Evolutionary conservation across 2,888 invertebrate species (phyloP), one percentile per base, ranked within the genome.

Genomic region (Smittia aterrima): DNA sequence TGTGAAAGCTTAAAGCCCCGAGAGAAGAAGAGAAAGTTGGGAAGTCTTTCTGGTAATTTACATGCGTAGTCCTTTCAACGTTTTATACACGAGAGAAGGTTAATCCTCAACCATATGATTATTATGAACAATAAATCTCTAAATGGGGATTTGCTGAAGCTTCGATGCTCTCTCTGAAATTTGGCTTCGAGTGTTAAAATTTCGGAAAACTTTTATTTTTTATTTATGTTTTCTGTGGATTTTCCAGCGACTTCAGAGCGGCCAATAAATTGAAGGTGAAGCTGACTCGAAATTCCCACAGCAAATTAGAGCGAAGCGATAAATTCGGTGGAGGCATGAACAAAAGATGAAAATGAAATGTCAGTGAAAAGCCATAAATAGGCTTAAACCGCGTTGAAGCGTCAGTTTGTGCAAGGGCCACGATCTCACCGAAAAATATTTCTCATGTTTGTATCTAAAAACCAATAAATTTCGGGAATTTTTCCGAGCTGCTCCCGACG

Each of bases 111-210:
- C 47, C 58, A 58, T 58, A 64, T 73, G 73, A 73, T 73, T 32
- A 32, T 32, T 73, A 73, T 58, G 73, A 66, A 73, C 64, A 73
- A 73, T 73, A 73, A 62, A 73, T 73, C 73, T 73, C 27, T 32
- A 73, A 25, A 6, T 1, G 25, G 13, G 58, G 58, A 58, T 58
- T 58, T 18, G 9, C 20, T 47, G 3, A 13, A 13, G 47, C 16
- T 58, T 11, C 18, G 32, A 6, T 32, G 11, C 38, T 47, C n/a
- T 2, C 53, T 47, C 4, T 47, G n/a, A 47, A 18, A 47, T 16
- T 47, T 47, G 32, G 32, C n/a, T 32, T 32, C 32, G 32, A 32
- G 32, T 6, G 32, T 32, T 32, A 32, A 32, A 32, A 32, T 32
- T 32, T 32, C 32, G 32, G 32, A 32, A 32, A 32, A 32, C 32